Percentiles rank a stretch among this genome's conserved stretches.
Evolutionary conservation across 1,140 invertebrate species (phyloP).

Genomic region (Drosophila nikananu): DNA sequence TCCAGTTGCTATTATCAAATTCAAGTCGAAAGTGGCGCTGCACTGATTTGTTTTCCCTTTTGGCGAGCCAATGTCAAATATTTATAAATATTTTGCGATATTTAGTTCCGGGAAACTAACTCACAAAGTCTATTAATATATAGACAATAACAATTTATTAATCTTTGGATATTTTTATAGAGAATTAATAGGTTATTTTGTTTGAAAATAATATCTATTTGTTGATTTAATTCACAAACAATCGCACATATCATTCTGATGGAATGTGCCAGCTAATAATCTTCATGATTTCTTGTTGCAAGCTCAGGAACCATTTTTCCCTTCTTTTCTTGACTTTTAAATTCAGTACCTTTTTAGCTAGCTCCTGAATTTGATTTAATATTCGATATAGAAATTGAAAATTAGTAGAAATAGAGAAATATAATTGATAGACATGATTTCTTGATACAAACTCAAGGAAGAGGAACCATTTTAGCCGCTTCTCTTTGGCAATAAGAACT

Average conservation of each 20-base stretch:
- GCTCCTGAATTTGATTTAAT: too few species aligned
- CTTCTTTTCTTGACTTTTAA: too few species aligned
- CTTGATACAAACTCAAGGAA: too few species aligned
- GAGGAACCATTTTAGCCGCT: too few species aligned
- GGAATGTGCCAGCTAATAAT: background rate
- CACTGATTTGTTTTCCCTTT: slow-evolving; percentile 34
- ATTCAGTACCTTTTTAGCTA: too few species aligned
- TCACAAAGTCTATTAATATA: slow-evolving; percentile 1
- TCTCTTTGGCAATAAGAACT: too few species aligned
- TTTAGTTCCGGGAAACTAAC: slow-evolving; percentile 4
- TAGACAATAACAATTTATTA: background rate
- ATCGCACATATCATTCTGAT: background rate
- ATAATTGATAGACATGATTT: too few species aligned
- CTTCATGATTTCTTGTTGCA: background rate
- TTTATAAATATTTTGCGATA: slow-evolving; percentile 6
- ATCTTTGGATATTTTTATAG: background rate
- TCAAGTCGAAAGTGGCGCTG: slow-evolving; percentile 10
- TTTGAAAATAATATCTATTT: background rate
- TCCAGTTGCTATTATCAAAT: slow-evolving; percentile 7
- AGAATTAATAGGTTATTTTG: background rate
- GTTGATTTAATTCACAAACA: background rate
- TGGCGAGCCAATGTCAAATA: slow-evolving; percentile 5
- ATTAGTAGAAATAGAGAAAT: too few species aligned
- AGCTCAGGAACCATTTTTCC: too few species aligned
- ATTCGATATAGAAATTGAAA: too few species aligned